phyloP scores from a whole-genome alignment of 1,140 invertebrate genomes.

The Euwallacea similis region DNA sequence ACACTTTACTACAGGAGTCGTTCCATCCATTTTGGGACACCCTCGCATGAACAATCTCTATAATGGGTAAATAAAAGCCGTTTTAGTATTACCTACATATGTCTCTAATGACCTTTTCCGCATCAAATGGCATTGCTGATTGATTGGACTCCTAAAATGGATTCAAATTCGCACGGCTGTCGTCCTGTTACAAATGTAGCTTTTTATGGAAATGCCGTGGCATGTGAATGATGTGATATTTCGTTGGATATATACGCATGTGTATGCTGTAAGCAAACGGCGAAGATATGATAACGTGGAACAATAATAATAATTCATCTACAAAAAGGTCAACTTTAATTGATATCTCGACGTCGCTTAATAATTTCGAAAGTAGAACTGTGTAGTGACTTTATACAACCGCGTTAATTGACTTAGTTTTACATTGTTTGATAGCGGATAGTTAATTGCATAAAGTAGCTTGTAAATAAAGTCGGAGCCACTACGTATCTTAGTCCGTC shows the following conservation, averaged over 20 bases:
- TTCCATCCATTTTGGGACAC: too few relatives aligned
- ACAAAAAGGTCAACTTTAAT: constrained; percentile 3
- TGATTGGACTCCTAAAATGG: constrained; percentile 1
- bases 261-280: too few relatives aligned
- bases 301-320: not conserved
- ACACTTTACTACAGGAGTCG: too few relatives aligned
- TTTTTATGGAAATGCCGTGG: constrained; percentile 8
- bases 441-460: constrained; percentile 1
- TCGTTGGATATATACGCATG: not conserved
- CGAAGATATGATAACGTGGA: too few relatives aligned
- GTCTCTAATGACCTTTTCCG: constrained; percentile 10
- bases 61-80: not conserved
- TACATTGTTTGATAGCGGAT: not conserved
- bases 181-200: not conserved
- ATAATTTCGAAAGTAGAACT: constrained; percentile 1
- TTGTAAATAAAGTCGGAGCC: not conserved
- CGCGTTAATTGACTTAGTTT: not conserved
- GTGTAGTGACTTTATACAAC: not conserved
- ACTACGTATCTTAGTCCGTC: not conserved
- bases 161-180: constrained; percentile 4
- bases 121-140: constrained; percentile 7
- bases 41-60: not conserved
- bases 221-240: constrained; percentile 12
- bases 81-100: not conserved
- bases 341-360: not conserved